These are phyloP conservation scores for Drosophila lowei DNA, from an alignment of 1,140 invertebrate species.

Conservation along the genomic window DNA sequence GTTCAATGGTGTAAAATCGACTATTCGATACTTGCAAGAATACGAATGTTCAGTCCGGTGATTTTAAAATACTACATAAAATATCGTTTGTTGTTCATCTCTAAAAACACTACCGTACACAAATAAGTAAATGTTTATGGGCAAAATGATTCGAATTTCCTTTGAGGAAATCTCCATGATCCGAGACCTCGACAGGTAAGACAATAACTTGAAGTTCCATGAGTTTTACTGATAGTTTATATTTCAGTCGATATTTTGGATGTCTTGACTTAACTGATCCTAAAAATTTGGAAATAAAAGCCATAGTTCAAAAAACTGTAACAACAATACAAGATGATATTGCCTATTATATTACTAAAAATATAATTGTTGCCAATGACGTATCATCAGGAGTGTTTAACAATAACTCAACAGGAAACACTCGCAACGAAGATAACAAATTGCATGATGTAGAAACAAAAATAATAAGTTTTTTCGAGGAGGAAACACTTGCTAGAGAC, in stretches of 20 bases:
- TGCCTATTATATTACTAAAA: slow-evolving; percentile 23
- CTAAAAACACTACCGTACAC: no score
- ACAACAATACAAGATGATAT: slow-evolving; percentile 55
- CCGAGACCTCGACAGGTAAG: slow-evolving; percentile 41
- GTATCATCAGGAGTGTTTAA: slow-evolving; percentile 8
- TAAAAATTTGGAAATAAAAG: slow-evolving; percentile 48
- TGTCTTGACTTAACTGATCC: slow-evolving; percentile 56
- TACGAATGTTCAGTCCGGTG: no score
- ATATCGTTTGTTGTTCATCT: no score
- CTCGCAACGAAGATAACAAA: slow-evolving; percentile 23
- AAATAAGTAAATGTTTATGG: not conserved
- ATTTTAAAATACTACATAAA: no score
- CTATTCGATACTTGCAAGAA: no score
- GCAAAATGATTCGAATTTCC: slow-evolving; percentile 19
- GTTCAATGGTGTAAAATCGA: no score
- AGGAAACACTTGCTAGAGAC: slow-evolving; percentile 1
- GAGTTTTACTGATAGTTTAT: slow-evolving; percentile 2
- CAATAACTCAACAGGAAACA: not conserved
- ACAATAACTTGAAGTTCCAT: no score
- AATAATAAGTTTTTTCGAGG: not conserved
- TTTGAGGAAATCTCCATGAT: slow-evolving; percentile 36
- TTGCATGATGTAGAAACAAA: slow-evolving; percentile 10
- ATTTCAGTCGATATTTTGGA: slow-evolving; percentile 64
- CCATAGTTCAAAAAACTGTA: slow-evolving; percentile 54
- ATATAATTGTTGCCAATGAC: slow-evolving; percentile 13